A percentile compares a stretch with the other conserved stretches of the same genome.
Evolutionary conservation across 1,140 invertebrate species (phyloP).

Genomic region (Varroa destructor): DNA sequence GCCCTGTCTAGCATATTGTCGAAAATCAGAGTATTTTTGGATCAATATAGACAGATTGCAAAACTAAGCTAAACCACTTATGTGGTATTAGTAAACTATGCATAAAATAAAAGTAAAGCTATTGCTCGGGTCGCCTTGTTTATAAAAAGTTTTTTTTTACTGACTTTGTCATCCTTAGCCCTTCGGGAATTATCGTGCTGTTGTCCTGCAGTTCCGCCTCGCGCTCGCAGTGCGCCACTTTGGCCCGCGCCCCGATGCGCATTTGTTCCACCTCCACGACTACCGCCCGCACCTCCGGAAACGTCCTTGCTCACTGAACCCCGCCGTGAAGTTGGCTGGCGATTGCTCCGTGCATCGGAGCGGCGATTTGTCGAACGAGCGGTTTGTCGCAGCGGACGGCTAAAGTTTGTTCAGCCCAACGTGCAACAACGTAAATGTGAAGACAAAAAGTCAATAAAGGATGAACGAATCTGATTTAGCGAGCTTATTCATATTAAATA

Average conservation of each 20-base stretch:
- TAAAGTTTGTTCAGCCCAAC: too few species aligned
- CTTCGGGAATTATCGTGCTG: background rate
- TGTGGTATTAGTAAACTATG: too few species aligned
- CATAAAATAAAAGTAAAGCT: too few species aligned
- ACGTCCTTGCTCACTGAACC: conserved; percentile 17
- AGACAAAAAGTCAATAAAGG: too few species aligned
- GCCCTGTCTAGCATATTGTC: too few species aligned
- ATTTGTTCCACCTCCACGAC: conserved; percentile 1
- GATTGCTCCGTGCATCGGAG: conserved; percentile 8
- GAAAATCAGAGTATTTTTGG: too few species aligned
- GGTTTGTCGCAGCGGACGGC: background rate
- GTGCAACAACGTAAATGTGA: too few species aligned
- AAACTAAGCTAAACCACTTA: too few species aligned
- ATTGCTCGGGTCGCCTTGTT: too few species aligned
- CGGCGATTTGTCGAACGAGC: conserved; percentile 10
- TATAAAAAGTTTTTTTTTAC: background rate
- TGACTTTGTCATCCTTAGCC: conserved; percentile 2
- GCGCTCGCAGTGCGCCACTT: background rate
- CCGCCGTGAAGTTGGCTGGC: conserved; percentile 18
- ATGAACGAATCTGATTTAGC: too few species aligned
- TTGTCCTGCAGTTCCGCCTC: background rate
- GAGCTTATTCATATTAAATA: too few species aligned
- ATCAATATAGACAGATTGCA: too few species aligned
- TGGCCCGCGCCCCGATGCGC: background rate
- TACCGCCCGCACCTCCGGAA: background rate